Percentiles rank a stretch among this genome's conserved stretches.
phyloP scores from a whole-genome alignment of 2,113 vertebrate genomes.

The mouse (Mus musculus) region GRCm39 chr13:112881501-112882000 shows the following conservation, averaged over 20 bases:
- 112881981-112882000: not conserved
- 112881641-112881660: not conserved
- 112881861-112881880: not conserved
- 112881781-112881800: not conserved
- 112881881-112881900: not conserved
- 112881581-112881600: not conserved
- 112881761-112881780: not conserved
- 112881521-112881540: not conserved
- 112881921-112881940: not conserved
- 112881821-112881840: not conserved
- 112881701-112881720: not conserved
- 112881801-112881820: not conserved
- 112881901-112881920: not conserved
- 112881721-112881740: not conserved
- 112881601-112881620: not conserved
- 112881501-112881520: not conserved
- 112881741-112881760: not conserved
- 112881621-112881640: not conserved
- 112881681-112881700: not conserved
- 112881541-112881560: not conserved
- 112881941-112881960: not conserved
- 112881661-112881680: not conserved
- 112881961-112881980: no score
- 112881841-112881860: not conserved
- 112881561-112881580: constrained; percentile 4